Conservation (phyloP, 2,797 vertebrate species). For the Pipistrellus pipistrellus region DNA sequence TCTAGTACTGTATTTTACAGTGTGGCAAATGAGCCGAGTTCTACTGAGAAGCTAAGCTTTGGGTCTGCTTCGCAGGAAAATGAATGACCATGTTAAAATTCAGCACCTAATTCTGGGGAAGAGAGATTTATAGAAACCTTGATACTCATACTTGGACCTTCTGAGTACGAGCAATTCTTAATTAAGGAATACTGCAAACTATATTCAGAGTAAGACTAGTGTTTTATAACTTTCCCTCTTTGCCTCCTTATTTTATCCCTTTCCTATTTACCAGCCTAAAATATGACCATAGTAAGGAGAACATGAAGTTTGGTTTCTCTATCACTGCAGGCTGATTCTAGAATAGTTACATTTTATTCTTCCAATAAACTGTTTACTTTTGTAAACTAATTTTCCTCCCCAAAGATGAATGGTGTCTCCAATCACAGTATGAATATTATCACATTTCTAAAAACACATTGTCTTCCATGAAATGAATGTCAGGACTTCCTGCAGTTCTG, state of each 20-base stretch:
- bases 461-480: slow-evolving; percentile 36
- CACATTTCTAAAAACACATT: slow-evolving; percentile 47
- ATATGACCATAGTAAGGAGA: not conserved
- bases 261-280: slow-evolving; percentile 19
- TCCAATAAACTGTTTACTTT: slow-evolving; percentile 15
- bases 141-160: not conserved
- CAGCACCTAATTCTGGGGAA: not conserved
- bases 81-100: not conserved
- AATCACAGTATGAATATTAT: slow-evolving; percentile 50
- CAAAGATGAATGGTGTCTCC: slow-evolving; percentile 22
- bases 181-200: slow-evolving; percentile 13
- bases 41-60: not conserved
- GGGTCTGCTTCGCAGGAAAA: not conserved
- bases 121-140: not conserved
- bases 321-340: not conserved
- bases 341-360: not conserved
- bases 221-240: not conserved
- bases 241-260: not conserved
- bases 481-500: not conserved
- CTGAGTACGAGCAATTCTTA: not conserved
- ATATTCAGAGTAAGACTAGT: not conserved
- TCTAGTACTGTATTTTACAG: not conserved
- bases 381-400: slow-evolving; percentile 24
- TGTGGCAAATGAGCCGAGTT: not conserved
- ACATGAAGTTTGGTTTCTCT: not conserved